phyloP scores from a whole-genome alignment of 1,140 invertebrate genomes.

The Eciton burchellii region DNA sequence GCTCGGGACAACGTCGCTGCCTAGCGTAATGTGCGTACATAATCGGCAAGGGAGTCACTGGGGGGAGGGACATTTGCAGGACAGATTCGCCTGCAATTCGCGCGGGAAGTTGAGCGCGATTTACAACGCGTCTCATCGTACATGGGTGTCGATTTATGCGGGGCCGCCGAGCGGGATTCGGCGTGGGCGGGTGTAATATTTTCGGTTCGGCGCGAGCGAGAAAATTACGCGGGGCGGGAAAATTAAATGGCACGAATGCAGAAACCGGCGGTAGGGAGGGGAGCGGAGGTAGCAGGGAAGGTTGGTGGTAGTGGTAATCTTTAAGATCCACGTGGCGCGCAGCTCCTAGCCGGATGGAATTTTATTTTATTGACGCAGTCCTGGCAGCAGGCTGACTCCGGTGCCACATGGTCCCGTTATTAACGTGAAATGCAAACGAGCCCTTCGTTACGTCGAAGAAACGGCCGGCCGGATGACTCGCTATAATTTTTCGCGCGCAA shows the following conservation, averaged over 20 bases:
- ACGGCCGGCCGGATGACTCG: constrained; percentile 53
- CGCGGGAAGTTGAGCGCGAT: constrained; percentile 34
- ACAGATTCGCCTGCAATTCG: constrained; percentile 14
- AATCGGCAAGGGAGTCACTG: constrained; percentile 6
- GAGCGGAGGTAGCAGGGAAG: too few species aligned
- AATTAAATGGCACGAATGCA: constrained; percentile 70
- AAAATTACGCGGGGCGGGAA: constrained; percentile 45
- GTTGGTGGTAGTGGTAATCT: too few species aligned
- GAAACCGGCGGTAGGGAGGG: too few species aligned
- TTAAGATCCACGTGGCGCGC: constrained; percentile 72
- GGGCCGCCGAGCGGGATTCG: constrained; percentile 27
- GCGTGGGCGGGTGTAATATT: constrained; percentile 46
- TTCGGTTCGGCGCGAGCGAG: constrained; percentile 47
- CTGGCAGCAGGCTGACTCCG: constrained; percentile 55
- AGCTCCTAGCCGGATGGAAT: constrained; percentile 57
- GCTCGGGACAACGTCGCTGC: constrained; percentile 31
- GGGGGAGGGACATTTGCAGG: not conserved
- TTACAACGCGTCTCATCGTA: constrained; percentile 40
- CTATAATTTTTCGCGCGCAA: constrained; percentile 67
- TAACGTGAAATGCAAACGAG: constrained; percentile 74
- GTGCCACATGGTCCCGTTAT: constrained; percentile 73
- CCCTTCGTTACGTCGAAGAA: constrained; percentile 71
- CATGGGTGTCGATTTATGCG: too few species aligned
- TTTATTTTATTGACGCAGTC: constrained; percentile 73
- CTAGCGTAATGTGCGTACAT: not conserved